phyloP scores from a whole-genome alignment of 1,140 invertebrate genomes.

The Plodia interpunctella region DNA sequence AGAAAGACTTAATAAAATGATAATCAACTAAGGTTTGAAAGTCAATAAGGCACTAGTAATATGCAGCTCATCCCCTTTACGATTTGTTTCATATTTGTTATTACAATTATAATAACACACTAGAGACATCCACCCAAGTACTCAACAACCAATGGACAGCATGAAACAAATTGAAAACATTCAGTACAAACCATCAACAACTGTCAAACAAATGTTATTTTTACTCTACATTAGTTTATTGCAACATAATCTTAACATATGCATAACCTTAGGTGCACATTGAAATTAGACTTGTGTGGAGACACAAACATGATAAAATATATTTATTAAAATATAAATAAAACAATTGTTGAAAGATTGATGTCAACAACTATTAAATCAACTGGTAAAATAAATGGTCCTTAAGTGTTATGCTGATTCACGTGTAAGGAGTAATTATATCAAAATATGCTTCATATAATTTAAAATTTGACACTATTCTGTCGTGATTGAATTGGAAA shows the following conservation, averaged over 20 bases:
- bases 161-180: slow-evolving; percentile 58
- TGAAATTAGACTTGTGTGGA: slow-evolving; percentile 12
- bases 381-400: slow-evolving; percentile 1
- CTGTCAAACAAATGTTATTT: slow-evolving; percentile 6
- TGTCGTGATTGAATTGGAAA: neutral
- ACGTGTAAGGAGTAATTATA: neutral
- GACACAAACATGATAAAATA: slow-evolving; percentile 8
- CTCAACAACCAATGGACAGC: slow-evolving; percentile 50
- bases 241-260: slow-evolving; percentile 24
- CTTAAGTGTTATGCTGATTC: neutral
- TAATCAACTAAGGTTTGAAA: slow-evolving; percentile 45
- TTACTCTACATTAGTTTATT: slow-evolving; percentile 30
- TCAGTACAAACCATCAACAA: slow-evolving; percentile 37
- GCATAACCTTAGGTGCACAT: slow-evolving; percentile 19
- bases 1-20: slow-evolving; percentile 10
- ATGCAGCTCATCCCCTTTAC: slow-evolving; percentile 42
- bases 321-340: slow-evolving; percentile 17
- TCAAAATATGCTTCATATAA: neutral
- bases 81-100: slow-evolving; percentile 65
- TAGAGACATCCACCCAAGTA: slow-evolving; percentile 39
- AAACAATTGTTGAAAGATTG: slow-evolving; percentile 9
- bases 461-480: slow-evolving; percentile 2
- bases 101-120: slow-evolving; percentile 51
- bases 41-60: slow-evolving; percentile 68
- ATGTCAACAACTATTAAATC: slow-evolving; percentile 15